A percentile compares a stretch with the other conserved stretches of the same genome.
Conservation (phyloP, 2,888 invertebrate species). For the Aporophyla lueneburgensis region DNA sequence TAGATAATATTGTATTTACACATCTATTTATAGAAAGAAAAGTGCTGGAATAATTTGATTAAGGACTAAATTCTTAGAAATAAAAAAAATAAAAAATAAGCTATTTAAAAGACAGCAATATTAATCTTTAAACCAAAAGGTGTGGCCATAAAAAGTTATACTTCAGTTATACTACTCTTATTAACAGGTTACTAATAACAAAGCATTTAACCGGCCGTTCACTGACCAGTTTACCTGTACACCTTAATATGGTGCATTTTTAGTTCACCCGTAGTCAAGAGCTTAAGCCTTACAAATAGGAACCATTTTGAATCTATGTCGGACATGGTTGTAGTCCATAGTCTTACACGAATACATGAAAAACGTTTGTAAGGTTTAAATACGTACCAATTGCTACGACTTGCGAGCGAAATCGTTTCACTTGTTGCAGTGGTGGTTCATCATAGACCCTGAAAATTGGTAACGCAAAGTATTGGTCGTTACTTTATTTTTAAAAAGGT, state of each 20-base stretch:
- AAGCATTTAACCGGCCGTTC: neutral
- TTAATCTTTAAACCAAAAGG: neutral
- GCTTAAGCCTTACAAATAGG: no score
- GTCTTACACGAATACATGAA: no score
- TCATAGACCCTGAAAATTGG: conserved; percentile 82
- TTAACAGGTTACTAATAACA: neutral
- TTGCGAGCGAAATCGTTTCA: conserved; percentile 78
- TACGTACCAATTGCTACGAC: conserved; percentile 80
- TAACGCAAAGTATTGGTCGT: neutral
- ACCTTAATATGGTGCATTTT: no score
- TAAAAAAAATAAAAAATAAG: no score
- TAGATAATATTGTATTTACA: neutral
- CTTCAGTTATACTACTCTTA: no score
- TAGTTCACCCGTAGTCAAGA: no score
- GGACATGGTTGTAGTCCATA: no score
- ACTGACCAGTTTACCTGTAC: no score
- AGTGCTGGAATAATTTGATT: neutral
- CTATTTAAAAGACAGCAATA: neutral
- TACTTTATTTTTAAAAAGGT: no score
- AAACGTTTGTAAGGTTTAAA: neutral
- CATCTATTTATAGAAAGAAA: neutral
- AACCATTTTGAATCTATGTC: no score
- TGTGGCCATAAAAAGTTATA: neutral
- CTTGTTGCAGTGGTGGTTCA: conserved; percentile 81
- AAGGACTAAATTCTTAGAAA: neutral